phyloP scores from a whole-genome alignment of 2,113 vertebrate species.

The Semnopithecus entellus region DNA sequence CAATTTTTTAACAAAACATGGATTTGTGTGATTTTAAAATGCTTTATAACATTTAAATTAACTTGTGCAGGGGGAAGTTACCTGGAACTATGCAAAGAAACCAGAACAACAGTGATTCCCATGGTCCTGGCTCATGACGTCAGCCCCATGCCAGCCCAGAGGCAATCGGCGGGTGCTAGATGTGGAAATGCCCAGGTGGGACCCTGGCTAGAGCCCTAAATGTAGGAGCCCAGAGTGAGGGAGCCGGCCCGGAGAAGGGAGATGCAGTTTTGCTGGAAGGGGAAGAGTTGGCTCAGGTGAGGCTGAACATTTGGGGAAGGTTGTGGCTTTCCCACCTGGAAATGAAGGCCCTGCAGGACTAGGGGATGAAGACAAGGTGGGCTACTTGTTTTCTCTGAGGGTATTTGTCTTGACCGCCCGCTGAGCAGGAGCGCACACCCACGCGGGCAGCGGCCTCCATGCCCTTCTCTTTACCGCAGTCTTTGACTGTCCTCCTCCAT shows the following conservation, averaged over 20 bases:
- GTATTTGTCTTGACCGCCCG: no score
- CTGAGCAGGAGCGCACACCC: neutral
- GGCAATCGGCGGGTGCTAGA: accelerated
- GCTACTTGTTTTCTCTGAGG: neutral
- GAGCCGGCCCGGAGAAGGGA: accelerated
- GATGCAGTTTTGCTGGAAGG: accelerated
- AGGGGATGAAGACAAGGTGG: accelerated
- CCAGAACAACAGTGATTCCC: neutral
- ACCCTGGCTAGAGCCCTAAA: neutral
- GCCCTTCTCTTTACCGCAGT: accelerated
- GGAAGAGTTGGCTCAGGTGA: no score
- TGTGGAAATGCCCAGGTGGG: neutral
- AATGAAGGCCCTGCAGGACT: neutral
- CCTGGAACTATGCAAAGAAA: neutral
- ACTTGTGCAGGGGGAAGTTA: neutral
- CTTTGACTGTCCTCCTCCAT: neutral
- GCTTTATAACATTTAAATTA: neutral
- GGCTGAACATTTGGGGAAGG: neutral
- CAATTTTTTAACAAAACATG: neutral
- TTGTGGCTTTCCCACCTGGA: neutral
- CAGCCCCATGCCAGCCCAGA: accelerated
- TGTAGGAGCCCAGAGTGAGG: neutral
- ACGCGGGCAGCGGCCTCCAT: accelerated
- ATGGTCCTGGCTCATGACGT: accelerated
- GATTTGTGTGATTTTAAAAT: neutral